Conservation (phyloP, 2,888 invertebrate species). For the Willowsia nigromaculata region DNA sequence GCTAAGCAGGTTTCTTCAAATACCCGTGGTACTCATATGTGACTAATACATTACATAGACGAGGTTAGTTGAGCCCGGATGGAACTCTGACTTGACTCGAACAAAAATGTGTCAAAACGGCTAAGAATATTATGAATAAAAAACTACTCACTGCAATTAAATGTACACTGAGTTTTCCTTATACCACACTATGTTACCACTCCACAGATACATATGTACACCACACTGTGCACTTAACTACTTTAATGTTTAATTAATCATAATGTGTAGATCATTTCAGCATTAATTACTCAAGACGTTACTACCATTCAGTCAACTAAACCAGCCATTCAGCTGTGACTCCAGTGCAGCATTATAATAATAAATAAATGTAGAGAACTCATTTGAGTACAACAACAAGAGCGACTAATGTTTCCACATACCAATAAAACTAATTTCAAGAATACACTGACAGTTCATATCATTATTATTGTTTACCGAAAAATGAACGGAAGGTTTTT, state of each 20-base stretch:
- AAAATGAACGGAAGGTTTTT: slow-evolving; percentile 29
- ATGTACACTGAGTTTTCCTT: slow-evolving; percentile 43
- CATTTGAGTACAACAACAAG: slow-evolving; percentile 49
- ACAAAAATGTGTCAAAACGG: slow-evolving; percentile 40
- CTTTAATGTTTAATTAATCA: slow-evolving; percentile 32
- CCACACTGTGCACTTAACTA: slow-evolving; percentile 28
- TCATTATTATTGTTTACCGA: slow-evolving; percentile 12
- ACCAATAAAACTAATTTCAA: slow-evolving; percentile 63
- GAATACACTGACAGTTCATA: slow-evolving; percentile 14
- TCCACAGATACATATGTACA: slow-evolving; percentile 49
- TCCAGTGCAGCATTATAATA: slow-evolving; percentile 63
- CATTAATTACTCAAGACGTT: slow-evolving; percentile 50
- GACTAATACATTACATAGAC: slow-evolving; percentile 59
- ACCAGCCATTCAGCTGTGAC: slow-evolving; percentile 72
- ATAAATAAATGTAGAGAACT: slow-evolving; percentile 48
- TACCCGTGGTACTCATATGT: slow-evolving; percentile 55
- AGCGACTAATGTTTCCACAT: slow-evolving; percentile 37
- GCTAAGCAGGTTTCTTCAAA: slow-evolving; percentile 35
- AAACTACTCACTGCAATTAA: slow-evolving; percentile 34
- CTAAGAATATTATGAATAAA: slow-evolving; percentile 39
- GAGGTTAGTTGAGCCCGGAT: slow-evolving; percentile 47
- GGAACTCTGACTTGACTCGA: slow-evolving; percentile 63
- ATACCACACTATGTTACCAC: slow-evolving; percentile 44
- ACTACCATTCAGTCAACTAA: slow-evolving; percentile 72
- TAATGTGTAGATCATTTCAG: slow-evolving; percentile 56